phyloP scores from a whole-genome alignment of 1,140 invertebrate genomes.

The Drosophila ohnishii region DNA sequence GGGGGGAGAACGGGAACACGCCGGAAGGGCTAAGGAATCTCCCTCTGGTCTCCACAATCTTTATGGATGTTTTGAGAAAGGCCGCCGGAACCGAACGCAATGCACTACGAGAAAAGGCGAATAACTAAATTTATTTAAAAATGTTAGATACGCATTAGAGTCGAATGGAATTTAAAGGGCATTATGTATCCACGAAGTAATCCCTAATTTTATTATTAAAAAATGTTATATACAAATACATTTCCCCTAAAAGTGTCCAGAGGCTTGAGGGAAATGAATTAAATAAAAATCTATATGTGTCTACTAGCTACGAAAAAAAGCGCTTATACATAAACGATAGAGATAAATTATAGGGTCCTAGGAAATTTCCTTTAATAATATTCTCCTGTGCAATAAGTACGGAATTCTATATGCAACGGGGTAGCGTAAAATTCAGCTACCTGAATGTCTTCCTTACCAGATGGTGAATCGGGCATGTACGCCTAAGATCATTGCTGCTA shows the following conservation, averaged over 20 bases:
- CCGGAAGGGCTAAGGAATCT: slow-evolving; percentile 11
- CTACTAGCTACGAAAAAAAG: too few relatives aligned
- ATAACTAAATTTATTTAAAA: too few relatives aligned
- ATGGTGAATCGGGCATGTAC: not conserved
- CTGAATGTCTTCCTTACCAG: not conserved
- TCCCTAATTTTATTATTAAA: too few relatives aligned
- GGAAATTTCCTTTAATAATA: too few relatives aligned
- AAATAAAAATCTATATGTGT: too few relatives aligned
- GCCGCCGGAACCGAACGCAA: slow-evolving; percentile 7
- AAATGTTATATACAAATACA: too few relatives aligned
- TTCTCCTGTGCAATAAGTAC: not conserved
- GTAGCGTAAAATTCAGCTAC: not conserved
- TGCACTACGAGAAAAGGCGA: slow-evolving; percentile 1
- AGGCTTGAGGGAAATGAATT: too few relatives aligned
- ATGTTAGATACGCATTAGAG: too few relatives aligned
- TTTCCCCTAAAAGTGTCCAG: too few relatives aligned
- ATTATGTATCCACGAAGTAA: too few relatives aligned
- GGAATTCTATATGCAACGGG: not conserved
- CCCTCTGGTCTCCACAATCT: slow-evolving; percentile 22
- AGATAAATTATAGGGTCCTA: too few relatives aligned
- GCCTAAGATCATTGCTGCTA: not conserved
- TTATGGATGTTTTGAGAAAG: slow-evolving; percentile 25
- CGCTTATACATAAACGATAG: not conserved
- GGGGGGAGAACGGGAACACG: not conserved
- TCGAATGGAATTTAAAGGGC: too few relatives aligned